Conservation (phyloP, 2,797 vertebrate genomes). For the Danio albolineatus region DNA sequence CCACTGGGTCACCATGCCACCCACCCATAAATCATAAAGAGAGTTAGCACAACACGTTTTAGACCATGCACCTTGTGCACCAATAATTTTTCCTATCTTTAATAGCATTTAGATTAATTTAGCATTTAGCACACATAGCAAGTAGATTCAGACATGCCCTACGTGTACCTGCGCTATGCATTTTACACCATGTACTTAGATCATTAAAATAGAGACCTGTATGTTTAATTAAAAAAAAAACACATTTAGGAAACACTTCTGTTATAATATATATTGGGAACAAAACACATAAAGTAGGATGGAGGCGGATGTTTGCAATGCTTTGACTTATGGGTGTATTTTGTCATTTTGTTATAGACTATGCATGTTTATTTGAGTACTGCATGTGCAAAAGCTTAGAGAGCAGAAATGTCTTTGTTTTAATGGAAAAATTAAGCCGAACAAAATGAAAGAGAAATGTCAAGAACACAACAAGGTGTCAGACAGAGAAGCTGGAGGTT, state of each 20-base stretch:
- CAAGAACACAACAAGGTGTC: neutral
- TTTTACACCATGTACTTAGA: too few species aligned
- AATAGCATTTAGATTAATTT: too few species aligned
- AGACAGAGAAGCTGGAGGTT: neutral
- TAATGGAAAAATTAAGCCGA: slow-evolving; percentile 19
- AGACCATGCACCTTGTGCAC: too few species aligned
- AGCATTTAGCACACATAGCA: too few species aligned
- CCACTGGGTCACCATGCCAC: too few species aligned
- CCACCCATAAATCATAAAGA: too few species aligned
- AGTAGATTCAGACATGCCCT: too few species aligned
- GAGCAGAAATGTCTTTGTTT: slow-evolving; percentile 6
- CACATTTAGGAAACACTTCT: neutral
- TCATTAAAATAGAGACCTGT: too few species aligned
- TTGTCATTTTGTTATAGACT: neutral
- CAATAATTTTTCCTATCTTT: too few species aligned
- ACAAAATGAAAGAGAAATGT: slow-evolving; percentile 5
- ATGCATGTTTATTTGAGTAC: slow-evolving; percentile 1
- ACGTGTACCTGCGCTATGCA: too few species aligned
- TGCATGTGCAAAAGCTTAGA: slow-evolving; percentile 13
- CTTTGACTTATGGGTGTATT: neutral
- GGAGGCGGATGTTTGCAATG: neutral
- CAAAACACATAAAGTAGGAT: neutral
- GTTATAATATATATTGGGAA: neutral
- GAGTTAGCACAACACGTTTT: too few species aligned
- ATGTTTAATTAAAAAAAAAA: neutral